A percentile compares a stretch with the other conserved stretches of the same genome.
Evolutionary conservation across 2,113 vertebrate species (phyloP).

Genomic region (Kryptolebias marmoratus): DNA sequence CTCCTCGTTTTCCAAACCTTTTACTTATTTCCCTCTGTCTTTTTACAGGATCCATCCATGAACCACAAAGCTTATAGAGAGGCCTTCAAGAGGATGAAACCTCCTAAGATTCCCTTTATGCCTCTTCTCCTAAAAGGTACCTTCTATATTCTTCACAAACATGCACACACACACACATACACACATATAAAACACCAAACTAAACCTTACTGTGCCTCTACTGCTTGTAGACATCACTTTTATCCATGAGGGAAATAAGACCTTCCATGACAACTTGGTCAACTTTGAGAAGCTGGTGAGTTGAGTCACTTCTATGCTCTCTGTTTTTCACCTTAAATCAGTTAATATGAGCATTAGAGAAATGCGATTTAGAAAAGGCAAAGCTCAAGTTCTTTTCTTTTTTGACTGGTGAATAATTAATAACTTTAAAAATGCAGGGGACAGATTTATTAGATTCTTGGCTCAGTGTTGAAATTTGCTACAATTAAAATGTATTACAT

Average conservation of each 20-base stretch:
- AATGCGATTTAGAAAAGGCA: background rate
- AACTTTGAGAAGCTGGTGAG: conserved; percentile 99
- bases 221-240: conserved; percentile 92
- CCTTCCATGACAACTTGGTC: conserved; percentile 97
- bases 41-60: conserved; percentile 92
- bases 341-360: background rate
- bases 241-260: conserved; percentile 99
- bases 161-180: background rate
- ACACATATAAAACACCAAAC: conserved; percentile 4
- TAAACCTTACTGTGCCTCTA: conserved; percentile 1
- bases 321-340: background rate
- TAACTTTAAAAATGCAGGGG: background rate
- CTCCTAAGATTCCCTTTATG: conserved; percentile 99
- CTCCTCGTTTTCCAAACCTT: background rate
- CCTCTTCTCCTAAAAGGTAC: conserved; percentile 96
- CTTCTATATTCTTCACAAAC: background rate
- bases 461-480: background rate
- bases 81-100: conserved; percentile 97
- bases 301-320: conserved; percentile 25
- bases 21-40: conserved; percentile 12
- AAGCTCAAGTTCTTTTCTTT: background rate
- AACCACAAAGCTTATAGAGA: conserved; percentile 99
- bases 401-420: background rate
- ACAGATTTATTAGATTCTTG: background rate
- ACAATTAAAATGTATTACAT: background rate